Percentiles rank a stretch among this genome's conserved stretches.
phyloP scores from a whole-genome alignment of 2,888 invertebrate genomes.

The Cephus nigrinus region DNA sequence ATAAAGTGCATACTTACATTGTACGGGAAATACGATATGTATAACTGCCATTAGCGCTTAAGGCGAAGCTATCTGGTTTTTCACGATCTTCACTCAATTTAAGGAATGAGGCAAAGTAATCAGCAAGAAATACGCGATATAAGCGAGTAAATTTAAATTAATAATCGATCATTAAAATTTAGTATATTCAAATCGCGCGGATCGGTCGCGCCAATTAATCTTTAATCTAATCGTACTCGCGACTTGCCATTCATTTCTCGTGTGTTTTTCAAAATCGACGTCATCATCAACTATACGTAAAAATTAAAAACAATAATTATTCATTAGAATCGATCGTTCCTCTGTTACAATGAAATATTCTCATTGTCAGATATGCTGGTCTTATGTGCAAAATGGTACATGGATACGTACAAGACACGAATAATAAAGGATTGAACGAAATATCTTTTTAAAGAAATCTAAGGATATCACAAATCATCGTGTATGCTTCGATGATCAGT shows the following conservation, averaged over 20 bases:
- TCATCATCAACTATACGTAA: neutral
- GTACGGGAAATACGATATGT: constrained; percentile 27
- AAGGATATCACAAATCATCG: constrained; percentile 14
- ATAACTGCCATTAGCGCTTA: constrained; percentile 44
- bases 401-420: neutral
- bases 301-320: neutral
- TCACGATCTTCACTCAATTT: constrained; percentile 15
- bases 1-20: constrained; percentile 1
- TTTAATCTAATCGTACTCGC: neutral
- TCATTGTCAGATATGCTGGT: constrained; percentile 2
- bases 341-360: neutral
- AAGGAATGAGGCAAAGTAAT: neutral
- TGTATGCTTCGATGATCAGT: constrained; percentile 24
- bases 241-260: neutral
- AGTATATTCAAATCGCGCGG: neutral
- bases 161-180: neutral
- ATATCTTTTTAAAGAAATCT: neutral
- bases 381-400: constrained; percentile 4
- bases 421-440: neutral
- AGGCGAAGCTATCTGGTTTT: constrained; percentile 41
- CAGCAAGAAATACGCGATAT: neutral
- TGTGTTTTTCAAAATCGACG: neutral
- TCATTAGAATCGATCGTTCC: neutral
- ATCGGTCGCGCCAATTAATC: neutral
- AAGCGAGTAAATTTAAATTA: neutral